Percentiles rank a stretch among this genome's conserved stretches.
Conservation (phyloP, 2,888 invertebrate genomes). For the Agrotis clavis region DNA sequence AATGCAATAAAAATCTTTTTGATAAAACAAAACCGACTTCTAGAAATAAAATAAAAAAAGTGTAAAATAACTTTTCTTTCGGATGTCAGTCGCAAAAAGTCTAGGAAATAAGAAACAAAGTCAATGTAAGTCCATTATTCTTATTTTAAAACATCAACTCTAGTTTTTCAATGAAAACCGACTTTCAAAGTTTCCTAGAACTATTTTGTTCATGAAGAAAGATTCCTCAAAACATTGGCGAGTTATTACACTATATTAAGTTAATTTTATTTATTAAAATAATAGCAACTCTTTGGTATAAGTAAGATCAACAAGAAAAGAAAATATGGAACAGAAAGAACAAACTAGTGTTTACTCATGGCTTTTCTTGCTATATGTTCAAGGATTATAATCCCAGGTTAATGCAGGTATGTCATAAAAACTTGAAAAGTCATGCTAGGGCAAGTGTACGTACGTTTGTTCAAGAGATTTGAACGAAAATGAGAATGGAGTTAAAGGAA, state of each 20-base stretch:
- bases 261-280: conserved; percentile 17
- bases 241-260: neutral
- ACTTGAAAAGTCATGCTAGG: too few relatives aligned
- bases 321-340: neutral
- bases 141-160: neutral
- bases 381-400: too few relatives aligned
- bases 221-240: neutral
- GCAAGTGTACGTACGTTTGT: too few relatives aligned
- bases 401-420: too few relatives aligned
- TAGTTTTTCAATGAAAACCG: neutral
- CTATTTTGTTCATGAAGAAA: neutral
- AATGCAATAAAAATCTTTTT: too few relatives aligned
- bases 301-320: neutral
- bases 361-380: too few relatives aligned
- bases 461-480: too few relatives aligned
- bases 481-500: too few relatives aligned
- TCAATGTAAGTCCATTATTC: neutral
- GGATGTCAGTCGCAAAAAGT: too few relatives aligned
- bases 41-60: too few relatives aligned
- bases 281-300: neutral
- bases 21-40: too few relatives aligned
- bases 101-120: neutral
- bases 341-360: neutral
- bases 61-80: too few relatives aligned
- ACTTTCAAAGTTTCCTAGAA: neutral